phyloP scores from a whole-genome alignment of 2,797 vertebrate genomes.

The Dromococcyx pavoninus region DNA sequence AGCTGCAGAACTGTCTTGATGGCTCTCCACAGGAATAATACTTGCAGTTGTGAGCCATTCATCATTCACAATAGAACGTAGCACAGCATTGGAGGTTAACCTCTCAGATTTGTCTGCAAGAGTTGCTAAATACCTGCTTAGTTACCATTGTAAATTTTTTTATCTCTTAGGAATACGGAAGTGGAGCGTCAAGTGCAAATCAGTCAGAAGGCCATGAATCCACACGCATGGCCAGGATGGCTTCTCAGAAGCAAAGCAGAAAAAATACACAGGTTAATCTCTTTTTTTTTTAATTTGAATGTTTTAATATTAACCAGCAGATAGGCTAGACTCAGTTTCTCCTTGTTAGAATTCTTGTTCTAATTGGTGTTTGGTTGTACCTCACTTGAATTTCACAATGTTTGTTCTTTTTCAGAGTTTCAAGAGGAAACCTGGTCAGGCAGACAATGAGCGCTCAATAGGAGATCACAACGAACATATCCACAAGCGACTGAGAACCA shows the following conservation, averaged over 20 bases:
- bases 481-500: constrained; percentile 88
- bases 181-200: constrained; percentile 89
- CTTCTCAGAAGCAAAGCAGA: constrained; percentile 83
- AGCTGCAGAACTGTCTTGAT: not conserved
- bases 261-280: constrained; percentile 86
- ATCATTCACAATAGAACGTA: not conserved
- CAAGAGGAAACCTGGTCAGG: constrained; percentile 92
- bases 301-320: not conserved
- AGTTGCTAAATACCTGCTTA: not conserved
- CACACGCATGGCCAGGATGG: constrained; percentile 83
- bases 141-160: not conserved
- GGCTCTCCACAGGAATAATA: not conserved
- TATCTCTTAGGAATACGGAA: constrained; percentile 85
- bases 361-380: not conserved
- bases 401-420: constrained; percentile 79
- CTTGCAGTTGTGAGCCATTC: not conserved
- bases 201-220: constrained; percentile 93
- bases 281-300: not conserved
- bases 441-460: constrained; percentile 87
- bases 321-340: not conserved
- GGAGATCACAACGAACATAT: constrained; percentile 87
- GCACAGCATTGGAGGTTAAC: not conserved
- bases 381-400: not conserved
- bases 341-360: not conserved
- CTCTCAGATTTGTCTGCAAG: not conserved